Percentiles rank a stretch among this genome's conserved stretches.
Conservation (phyloP, 2,797 vertebrate genomes). For the Phoxinus dragarum region DNA sequence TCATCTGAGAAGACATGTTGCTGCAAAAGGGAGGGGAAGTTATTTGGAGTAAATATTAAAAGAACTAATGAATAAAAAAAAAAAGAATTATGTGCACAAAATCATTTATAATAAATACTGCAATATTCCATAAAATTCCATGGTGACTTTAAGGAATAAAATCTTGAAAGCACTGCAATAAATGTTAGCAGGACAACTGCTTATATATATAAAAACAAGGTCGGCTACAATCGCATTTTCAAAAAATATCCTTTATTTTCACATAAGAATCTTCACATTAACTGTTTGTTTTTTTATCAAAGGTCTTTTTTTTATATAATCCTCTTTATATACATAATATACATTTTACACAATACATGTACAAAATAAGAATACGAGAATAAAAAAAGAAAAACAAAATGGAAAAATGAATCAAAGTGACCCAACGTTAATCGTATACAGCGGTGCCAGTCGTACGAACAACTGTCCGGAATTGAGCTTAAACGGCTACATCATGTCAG, state of each 20-base stretch:
- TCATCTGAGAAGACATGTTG: too few relatives aligned
- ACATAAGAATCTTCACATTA: slow-evolving; percentile 83
- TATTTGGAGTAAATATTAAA: too few relatives aligned
- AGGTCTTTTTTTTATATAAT: slow-evolving; percentile 74
- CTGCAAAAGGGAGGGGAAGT: too few relatives aligned
- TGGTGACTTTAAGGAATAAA: not conserved
- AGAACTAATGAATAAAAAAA: not conserved
- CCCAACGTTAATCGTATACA: slow-evolving; percentile 68
- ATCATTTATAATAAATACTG: not conserved
- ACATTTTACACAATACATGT: slow-evolving; percentile 82
- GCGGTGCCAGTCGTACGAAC: slow-evolving; percentile 69
- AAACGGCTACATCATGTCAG: slow-evolving; percentile 67
- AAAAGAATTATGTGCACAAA: not conserved
- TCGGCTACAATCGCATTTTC: slow-evolving; percentile 67
- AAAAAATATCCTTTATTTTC: slow-evolving; percentile 83
- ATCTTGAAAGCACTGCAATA: not conserved
- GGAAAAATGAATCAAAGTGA: slow-evolving; percentile 57
- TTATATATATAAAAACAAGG: slow-evolving; percentile 15
- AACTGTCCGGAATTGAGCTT: slow-evolving; percentile 63
- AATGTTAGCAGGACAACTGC: not conserved
- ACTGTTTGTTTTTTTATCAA: slow-evolving; percentile 76
- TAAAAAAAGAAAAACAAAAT: slow-evolving; percentile 49
- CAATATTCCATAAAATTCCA: not conserved
- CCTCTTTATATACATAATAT: slow-evolving; percentile 77
- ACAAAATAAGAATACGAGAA: slow-evolving; percentile 75